These are phyloP conservation scores for Mesocentrotus franciscanus DNA, from an alignment of 53 echinoderm and acorn worm species.

Conservation along the genomic window DNA sequence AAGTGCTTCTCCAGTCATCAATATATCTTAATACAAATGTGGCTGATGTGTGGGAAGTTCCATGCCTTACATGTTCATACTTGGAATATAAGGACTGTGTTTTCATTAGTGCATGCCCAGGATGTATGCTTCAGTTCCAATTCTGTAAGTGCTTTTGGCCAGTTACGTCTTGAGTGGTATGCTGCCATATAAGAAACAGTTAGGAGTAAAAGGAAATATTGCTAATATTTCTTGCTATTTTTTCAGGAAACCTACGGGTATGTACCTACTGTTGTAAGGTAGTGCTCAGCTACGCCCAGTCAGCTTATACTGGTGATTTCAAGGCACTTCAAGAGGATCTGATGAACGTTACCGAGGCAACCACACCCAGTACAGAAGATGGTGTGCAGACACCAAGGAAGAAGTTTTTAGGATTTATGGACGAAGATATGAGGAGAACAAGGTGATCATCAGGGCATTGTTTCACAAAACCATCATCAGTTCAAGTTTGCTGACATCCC, in stretches of 20 bases:
- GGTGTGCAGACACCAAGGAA: constrained; percentile 73
- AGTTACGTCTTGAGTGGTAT: too few relatives aligned
- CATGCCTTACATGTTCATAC: not conserved
- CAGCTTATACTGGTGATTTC: constrained; percentile 77
- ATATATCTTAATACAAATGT: not conserved
- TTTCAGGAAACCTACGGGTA: constrained; percentile 80
- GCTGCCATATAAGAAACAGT: too few relatives aligned
- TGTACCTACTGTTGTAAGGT: constrained; percentile 96
- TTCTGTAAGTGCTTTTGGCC: too few relatives aligned
- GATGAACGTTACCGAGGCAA: constrained; percentile 73
- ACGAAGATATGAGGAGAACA: constrained; percentile 64
- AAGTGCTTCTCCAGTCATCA: not conserved
- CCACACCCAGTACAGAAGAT: constrained; percentile 49
- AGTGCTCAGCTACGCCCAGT: constrained; percentile 88
- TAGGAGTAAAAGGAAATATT: too few relatives aligned
- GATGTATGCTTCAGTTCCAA: too few relatives aligned
- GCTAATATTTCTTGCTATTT: not conserved
- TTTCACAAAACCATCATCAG: too few relatives aligned
- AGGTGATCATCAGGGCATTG: not conserved
- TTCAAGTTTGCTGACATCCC: too few relatives aligned
- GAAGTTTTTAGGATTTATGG: constrained; percentile 60
- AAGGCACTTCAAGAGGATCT: constrained; percentile 90
- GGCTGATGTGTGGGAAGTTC: not conserved
- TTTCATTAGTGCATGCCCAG: too few relatives aligned
- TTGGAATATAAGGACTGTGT: not conserved